Evolutionary conservation across 2,113 vertebrate species (phyloP).

Genomic region (Dipodomys spectabilis): DNA sequence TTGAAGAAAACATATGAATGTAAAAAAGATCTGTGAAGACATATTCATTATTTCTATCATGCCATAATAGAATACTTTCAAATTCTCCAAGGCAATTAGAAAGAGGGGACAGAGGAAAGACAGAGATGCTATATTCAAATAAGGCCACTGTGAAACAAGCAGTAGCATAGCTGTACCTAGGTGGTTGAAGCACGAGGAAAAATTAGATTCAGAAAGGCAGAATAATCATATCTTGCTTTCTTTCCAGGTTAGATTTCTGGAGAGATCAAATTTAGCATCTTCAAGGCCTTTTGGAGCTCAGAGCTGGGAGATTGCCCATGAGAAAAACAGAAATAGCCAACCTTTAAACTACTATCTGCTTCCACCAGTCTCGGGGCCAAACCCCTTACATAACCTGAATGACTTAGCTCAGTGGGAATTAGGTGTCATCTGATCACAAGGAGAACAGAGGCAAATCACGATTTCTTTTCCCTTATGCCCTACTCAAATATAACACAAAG

Average conservation of each 20-base stretch:
- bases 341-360: background rate
- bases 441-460: background rate
- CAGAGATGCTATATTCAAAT: background rate
- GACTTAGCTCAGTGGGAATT: background rate
- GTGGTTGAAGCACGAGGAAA: background rate
- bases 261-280: background rate
- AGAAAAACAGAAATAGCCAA: background rate
- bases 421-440: background rate
- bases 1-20: background rate
- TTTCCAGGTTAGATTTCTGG: background rate
- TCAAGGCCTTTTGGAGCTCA: background rate
- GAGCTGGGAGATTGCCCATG: background rate
- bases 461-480: background rate
- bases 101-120: background rate
- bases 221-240: background rate
- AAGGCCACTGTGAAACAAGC: background rate
- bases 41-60: background rate
- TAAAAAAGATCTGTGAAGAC: conserved; percentile 21
- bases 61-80: background rate
- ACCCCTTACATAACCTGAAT: background rate
- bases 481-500: background rate
- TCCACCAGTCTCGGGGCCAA: background rate
- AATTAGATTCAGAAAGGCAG: background rate
- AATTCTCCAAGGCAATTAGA: background rate
- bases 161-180: background rate